These are phyloP conservation scores for Alligator mississippiensis DNA, from an alignment of 2,113 vertebrate species.

Conservation along the genomic window DNA sequence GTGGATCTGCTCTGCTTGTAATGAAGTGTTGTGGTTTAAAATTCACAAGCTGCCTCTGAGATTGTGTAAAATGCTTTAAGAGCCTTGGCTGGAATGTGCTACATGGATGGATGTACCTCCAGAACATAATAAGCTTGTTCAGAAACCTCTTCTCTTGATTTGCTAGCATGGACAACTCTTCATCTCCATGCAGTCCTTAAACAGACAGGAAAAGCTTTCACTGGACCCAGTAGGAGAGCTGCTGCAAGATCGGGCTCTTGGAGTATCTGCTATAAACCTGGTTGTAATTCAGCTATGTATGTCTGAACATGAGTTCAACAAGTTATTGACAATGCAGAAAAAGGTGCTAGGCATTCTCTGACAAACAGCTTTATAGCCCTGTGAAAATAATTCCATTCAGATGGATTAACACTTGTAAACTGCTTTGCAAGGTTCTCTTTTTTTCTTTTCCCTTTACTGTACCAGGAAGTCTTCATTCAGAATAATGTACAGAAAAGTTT, in stretches of 20 bases:
- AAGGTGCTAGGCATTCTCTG: constrained; percentile 8
- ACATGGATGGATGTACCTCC: not conserved
- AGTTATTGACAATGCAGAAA: constrained; percentile 22
- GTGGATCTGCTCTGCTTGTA: not conserved
- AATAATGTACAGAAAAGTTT: not conserved
- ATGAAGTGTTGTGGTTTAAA: not conserved
- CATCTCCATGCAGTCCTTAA: not conserved
- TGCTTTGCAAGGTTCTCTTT: not conserved
- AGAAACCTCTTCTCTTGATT: not conserved
- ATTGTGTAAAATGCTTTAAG: not conserved
- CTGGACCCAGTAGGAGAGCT: not conserved
- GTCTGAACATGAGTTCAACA: not conserved
- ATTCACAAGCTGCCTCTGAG: not conserved
- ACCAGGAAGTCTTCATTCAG: not conserved
- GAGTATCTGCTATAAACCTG: not conserved
- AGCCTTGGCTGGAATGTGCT: not conserved
- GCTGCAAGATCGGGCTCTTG: not conserved
- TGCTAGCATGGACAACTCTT: not conserved
- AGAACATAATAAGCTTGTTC: not conserved
- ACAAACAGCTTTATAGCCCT: constrained; percentile 2
- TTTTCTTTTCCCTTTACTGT: constrained; percentile 9
- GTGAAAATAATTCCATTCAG: constrained; percentile 47
- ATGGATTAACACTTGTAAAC: constrained; percentile 27
- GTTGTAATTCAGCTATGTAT: not conserved
- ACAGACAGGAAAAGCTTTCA: not conserved